A percentile compares a stretch with the other conserved stretches of the same genome.
Conservation (phyloP, 2,113 vertebrate species). For the Pomatostomus ruficeps region DNA sequence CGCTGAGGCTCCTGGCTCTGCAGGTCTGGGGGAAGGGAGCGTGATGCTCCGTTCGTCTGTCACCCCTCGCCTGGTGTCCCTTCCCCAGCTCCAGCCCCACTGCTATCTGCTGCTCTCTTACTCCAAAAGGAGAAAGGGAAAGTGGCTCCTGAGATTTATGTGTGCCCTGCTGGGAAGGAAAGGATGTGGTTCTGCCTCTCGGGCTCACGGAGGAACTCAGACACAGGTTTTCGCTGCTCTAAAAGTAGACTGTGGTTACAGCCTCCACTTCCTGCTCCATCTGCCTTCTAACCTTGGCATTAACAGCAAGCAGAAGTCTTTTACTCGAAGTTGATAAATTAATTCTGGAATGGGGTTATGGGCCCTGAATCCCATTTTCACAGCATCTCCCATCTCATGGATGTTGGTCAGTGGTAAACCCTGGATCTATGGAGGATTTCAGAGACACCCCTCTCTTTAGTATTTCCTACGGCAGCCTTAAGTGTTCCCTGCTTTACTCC, state of each 20-base stretch:
- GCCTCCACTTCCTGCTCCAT: not conserved
- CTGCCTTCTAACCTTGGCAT: not conserved
- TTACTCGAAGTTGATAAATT: not conserved
- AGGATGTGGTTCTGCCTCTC: not conserved
- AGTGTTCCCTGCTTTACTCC: not conserved
- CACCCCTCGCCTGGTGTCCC: not conserved
- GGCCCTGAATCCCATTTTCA: constrained; percentile 29
- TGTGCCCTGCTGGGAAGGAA: not conserved
- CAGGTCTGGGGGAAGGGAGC: not conserved
- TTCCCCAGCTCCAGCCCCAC: not conserved
- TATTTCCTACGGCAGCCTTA: constrained; percentile 51
- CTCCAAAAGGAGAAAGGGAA: not conserved
- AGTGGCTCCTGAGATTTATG: not conserved
- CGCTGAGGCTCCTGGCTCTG: not conserved
- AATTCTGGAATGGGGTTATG: not conserved
- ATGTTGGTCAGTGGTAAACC: constrained; percentile 28
- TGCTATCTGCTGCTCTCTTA: not conserved
- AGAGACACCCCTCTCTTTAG: not conserved
- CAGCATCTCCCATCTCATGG: not conserved
- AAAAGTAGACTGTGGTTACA: not conserved
- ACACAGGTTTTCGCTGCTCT: not conserved
- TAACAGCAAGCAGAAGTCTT: not conserved
- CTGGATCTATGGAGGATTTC: constrained; percentile 7
- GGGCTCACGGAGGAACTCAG: not conserved
- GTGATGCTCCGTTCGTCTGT: rapidly evolving